phyloP scores from a whole-genome alignment of 2,888 invertebrate genomes.

The Eurytoma adleriae region DNA sequence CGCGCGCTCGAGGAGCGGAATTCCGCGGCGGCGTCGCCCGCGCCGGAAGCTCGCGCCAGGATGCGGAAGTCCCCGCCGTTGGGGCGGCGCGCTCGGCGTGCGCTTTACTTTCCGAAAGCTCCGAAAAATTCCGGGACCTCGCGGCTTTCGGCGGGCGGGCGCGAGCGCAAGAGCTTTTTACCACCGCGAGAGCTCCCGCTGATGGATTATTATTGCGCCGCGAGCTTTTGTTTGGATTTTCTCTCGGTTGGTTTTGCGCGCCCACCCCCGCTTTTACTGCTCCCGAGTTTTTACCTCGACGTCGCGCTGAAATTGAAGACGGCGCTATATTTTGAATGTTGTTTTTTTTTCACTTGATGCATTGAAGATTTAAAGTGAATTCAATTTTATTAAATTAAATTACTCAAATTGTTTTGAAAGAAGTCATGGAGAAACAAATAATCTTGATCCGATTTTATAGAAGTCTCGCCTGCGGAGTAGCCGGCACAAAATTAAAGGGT shows the following conservation, averaged over 20 bases:
- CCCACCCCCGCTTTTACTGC: no score
- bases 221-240: conserved; percentile 40
- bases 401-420: no score
- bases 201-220: conserved; percentile 50
- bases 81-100: neutral
- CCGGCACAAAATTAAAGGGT: no score
- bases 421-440: no score
- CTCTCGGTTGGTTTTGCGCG: neutral
- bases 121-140: conserved; percentile 6
- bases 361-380: no score
- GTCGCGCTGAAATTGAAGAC: no score
- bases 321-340: no score
- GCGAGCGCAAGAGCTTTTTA: conserved; percentile 6
- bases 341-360: no score
- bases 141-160: neutral
- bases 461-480: no score
- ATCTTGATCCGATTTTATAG: no score
- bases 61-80: conserved; percentile 48
- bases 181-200: neutral
- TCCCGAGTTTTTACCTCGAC: no score
- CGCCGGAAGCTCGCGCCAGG: neutral
- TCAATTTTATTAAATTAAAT: no score
- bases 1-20: conserved; percentile 41
- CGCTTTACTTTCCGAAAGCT: conserved; percentile 14
- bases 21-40: conserved; percentile 35